Evolutionary conservation across 2,113 vertebrate species (phyloP), one percentile per base, ranked within the genome.

Genomic region (Mobula birostris): DNA sequence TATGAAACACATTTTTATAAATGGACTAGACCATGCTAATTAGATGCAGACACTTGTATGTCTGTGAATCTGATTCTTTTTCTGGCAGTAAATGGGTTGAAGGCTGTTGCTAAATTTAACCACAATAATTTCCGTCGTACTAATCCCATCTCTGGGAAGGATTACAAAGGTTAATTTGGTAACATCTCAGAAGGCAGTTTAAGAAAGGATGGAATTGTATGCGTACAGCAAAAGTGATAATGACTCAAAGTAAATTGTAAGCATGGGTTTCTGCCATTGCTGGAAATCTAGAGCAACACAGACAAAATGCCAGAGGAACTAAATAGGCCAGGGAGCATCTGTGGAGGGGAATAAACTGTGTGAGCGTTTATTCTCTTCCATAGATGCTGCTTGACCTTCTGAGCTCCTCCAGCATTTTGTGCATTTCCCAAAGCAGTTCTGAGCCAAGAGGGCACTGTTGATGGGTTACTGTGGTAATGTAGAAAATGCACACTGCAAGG

Each of bases 141-240:
- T 93, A 72, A 93, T 93, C 68, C 1, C 40, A 29, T 93, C 91
- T 74, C 5, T 40, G 27, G 70, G 40, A 11, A 76, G 70, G 91
- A 93, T 74, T 93, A 93, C 68, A 6, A 40, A 93, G 70, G 70
- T 93, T 93, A 93, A 74, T 93, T 93, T 93, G 48, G 36, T 70
- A 27, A 56, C 27, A 68, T 74, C 91, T 93, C 32, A 29, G 19
- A 27, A 56, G 40, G 61, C 61, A 66, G 29, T 66, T 66, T 90
- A 32, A 90, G 85, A 90, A 66, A 88, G 85, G 36, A 32, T 19
- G 29, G 17, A 32, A 24, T 90, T 90, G 85, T n/a, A 68, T 68
- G 66, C 32, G 32, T 90, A 66, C 11, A 90, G 85, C 15, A 7
- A 32, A 90, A n/a, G 27, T 32, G 29, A 61, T 17, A 12, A 29